Conservation (phyloP, 2,113 vertebrate genomes). For the Lathamus discolor region DNA sequence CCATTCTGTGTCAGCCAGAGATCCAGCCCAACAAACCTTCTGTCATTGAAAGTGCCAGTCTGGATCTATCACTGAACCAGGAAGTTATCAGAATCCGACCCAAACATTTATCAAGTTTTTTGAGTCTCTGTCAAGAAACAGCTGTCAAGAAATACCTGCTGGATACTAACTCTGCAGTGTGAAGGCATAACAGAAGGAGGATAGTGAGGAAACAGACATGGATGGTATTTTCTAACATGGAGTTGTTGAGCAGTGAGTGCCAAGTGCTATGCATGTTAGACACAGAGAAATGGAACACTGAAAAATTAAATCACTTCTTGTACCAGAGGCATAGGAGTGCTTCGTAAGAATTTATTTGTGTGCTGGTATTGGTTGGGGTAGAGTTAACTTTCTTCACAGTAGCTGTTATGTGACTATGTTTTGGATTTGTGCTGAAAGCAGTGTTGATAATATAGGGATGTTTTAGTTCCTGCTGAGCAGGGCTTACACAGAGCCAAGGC, state of each 20-base stretch:
- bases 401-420: neutral
- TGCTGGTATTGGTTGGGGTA: neutral
- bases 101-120: conserved; percentile 1
- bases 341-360: neutral
- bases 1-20: neutral
- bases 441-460: neutral
- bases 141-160: neutral
- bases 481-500: neutral
- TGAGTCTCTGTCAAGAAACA: conserved; percentile 12
- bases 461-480: neutral
- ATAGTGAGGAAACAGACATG: neutral
- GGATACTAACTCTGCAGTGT: neutral
- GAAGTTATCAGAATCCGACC: neutral
- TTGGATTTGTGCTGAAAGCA: neutral
- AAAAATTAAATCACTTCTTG: neutral
- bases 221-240: neutral
- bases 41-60: neutral
- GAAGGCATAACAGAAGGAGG: neutral
- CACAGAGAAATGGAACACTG: neutral
- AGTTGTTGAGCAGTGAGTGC: neutral
- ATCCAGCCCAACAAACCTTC: neutral
- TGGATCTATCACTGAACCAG: neutral
- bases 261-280: neutral
- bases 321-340: neutral
- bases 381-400: neutral